Evolutionary conservation across 2,888 invertebrate genomes (phyloP).

Genomic region (Melinopterus prodromus): DNA sequence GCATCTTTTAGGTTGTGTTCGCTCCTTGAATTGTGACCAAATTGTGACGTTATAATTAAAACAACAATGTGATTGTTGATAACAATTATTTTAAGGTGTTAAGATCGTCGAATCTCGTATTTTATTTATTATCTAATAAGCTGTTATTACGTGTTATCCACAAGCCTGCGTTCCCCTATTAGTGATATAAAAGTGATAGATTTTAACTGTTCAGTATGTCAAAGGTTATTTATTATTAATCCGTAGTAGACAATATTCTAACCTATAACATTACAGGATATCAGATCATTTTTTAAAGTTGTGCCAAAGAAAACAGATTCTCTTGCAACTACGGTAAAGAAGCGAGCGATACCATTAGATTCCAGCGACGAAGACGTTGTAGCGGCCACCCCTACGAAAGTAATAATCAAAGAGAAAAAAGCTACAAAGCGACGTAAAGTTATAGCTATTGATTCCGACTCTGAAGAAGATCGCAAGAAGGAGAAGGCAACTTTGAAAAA

Average conservation of each 20-base stretch:
- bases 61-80: no score
- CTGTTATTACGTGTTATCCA: not conserved
- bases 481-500: constrained; percentile 35
- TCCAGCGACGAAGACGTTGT: constrained; percentile 67
- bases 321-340: constrained; percentile 50
- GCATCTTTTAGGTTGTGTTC: not conserved
- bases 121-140: not conserved
- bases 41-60: no score
- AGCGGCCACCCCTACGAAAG: constrained; percentile 62
- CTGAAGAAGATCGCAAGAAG: constrained; percentile 44
- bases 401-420: constrained; percentile 46
- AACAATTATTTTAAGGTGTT: no score
- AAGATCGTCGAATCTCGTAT: not conserved
- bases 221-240: not conserved
- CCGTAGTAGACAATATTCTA: not conserved
- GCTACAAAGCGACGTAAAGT: constrained; percentile 47
- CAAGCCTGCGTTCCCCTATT: not conserved
- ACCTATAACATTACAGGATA: constrained; percentile 64
- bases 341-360: constrained; percentile 58
- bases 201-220: not conserved
- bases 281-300: constrained; percentile 67
- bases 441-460: constrained; percentile 46
- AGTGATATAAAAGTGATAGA: not conserved
- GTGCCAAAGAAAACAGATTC: constrained; percentile 50
- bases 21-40: not conserved